Evolutionary conservation across 2,113 vertebrate genomes (phyloP).

Genomic region (Vimba vimba): DNA sequence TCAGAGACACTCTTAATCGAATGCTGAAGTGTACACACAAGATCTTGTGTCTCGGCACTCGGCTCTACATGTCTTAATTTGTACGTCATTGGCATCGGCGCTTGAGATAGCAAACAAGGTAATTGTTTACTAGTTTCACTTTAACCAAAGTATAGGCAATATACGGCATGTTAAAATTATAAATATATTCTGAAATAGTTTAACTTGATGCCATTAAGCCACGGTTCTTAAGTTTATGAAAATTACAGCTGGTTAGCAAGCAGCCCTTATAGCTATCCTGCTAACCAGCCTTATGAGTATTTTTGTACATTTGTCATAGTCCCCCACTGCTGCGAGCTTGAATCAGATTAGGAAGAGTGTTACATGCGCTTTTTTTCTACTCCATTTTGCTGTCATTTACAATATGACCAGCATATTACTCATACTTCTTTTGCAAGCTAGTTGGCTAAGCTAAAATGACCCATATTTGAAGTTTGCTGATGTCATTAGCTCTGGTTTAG

Average conservation of each 20-base stretch:
- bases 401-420: not conserved
- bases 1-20: conserved; percentile 31
- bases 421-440: not conserved
- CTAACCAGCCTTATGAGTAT: not conserved
- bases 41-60: not conserved
- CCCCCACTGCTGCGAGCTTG: not conserved
- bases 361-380: not conserved
- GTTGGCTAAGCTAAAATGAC: conserved; percentile 25
- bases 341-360: not conserved
- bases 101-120: conserved; percentile 44
- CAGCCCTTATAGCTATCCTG: not conserved
- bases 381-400: not conserved
- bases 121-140: conserved; percentile 42
- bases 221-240: not conserved
- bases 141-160: not conserved
- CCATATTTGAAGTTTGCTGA: conserved; percentile 18
- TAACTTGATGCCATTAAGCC: not conserved
- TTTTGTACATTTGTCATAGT: not conserved
- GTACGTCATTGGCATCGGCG: conserved; percentile 16
- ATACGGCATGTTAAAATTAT: not conserved
- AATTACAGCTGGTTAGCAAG: conserved; percentile 7
- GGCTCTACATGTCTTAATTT: conserved; percentile 31
- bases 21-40: not conserved
- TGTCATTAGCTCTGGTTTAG: conserved; percentile 13
- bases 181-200: not conserved